These are phyloP conservation scores for Chaetodon trifascialis DNA, from an alignment of 2,113 vertebrate species.

Conservation along the genomic window DNA sequence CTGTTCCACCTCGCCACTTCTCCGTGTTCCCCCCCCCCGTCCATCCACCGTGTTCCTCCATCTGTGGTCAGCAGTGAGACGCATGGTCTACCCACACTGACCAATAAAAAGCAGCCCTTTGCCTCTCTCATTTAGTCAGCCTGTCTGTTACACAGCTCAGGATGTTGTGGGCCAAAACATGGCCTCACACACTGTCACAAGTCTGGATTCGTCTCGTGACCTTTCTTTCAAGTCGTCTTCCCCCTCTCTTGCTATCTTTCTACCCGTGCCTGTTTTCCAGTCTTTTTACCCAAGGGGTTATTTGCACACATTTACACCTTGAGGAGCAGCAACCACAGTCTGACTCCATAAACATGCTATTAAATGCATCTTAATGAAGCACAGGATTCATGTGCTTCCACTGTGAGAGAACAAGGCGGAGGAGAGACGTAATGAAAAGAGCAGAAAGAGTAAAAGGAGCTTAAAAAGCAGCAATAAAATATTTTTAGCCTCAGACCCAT, in stretches of 20 bases:
- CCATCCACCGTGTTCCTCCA: constrained; percentile 6
- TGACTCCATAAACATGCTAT: constrained; percentile 41
- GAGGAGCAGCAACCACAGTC: constrained; percentile 23
- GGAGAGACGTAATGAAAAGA: constrained; percentile 54
- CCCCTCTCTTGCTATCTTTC: neutral
- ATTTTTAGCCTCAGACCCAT: constrained; percentile 77
- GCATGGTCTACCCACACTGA: constrained; percentile 72
- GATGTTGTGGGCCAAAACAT: constrained; percentile 23
- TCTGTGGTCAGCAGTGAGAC: constrained; percentile 73
- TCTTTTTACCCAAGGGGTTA: neutral
- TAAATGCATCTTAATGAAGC: constrained; percentile 42
- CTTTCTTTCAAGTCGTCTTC: constrained; percentile 13
- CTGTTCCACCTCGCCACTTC: neutral
- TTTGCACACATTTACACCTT: constrained; percentile 55
- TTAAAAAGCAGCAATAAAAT: constrained; percentile 71
- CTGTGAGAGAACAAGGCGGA: constrained; percentile 27
- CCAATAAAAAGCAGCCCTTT: constrained; percentile 62
- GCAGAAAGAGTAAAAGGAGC: constrained; percentile 53
- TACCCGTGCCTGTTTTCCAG: neutral
- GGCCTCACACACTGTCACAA: constrained; percentile 18
- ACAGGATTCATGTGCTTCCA: constrained; percentile 40
- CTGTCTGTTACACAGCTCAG: constrained; percentile 67
- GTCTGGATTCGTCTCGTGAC: constrained; percentile 14
- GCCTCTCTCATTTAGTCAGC: constrained; percentile 57
- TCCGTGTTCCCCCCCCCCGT: neutral